A percentile compares a stretch with the other conserved stretches of the same genome.
Conservation (phyloP, 2,113 vertebrate genomes). For the Toxotes jaculatrix region DNA sequence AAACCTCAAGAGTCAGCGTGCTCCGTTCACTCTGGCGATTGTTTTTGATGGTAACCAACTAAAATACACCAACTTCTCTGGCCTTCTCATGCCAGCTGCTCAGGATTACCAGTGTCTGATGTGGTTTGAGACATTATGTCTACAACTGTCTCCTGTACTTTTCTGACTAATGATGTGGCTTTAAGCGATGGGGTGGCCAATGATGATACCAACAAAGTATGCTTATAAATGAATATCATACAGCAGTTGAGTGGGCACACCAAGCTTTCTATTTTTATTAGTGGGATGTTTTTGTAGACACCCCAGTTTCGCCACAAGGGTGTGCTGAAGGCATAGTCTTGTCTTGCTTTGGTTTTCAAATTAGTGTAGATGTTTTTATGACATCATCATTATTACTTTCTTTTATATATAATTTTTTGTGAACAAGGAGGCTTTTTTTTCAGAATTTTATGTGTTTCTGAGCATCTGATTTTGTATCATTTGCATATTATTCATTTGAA, state of each 20-base stretch:
- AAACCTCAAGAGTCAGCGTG: slow-evolving; percentile 38
- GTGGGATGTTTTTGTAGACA: slow-evolving; percentile 57
- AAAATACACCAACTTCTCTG: not conserved
- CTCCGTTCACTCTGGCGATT: slow-evolving; percentile 49
- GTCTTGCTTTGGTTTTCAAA: slow-evolving; percentile 9
- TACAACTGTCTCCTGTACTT: not conserved
- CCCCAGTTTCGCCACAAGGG: slow-evolving; percentile 70
- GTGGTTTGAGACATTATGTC: slow-evolving; percentile 30
- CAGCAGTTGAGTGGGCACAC: not conserved
- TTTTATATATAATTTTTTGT: not conserved
- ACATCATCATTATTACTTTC: not conserved
- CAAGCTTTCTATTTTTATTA: slow-evolving; percentile 7
- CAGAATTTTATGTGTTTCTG: not conserved
- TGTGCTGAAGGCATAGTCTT: slow-evolving; percentile 56
- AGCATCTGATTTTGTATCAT: not conserved
- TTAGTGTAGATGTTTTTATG: not conserved
- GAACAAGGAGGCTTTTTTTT: not conserved
- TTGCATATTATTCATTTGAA: not conserved
- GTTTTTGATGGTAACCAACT: slow-evolving; percentile 36
- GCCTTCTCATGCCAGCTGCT: slow-evolving; percentile 26
- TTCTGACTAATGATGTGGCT: slow-evolving; percentile 31
- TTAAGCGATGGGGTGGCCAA: slow-evolving; percentile 2
- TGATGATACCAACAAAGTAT: not conserved
- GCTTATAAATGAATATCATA: slow-evolving; percentile 3
- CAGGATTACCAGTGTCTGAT: slow-evolving; percentile 17